Evolutionary conservation across 2,797 vertebrate genomes (phyloP), one percentile per base, ranked within the genome.

Genomic region (Acanthurus leucopareius): DNA sequence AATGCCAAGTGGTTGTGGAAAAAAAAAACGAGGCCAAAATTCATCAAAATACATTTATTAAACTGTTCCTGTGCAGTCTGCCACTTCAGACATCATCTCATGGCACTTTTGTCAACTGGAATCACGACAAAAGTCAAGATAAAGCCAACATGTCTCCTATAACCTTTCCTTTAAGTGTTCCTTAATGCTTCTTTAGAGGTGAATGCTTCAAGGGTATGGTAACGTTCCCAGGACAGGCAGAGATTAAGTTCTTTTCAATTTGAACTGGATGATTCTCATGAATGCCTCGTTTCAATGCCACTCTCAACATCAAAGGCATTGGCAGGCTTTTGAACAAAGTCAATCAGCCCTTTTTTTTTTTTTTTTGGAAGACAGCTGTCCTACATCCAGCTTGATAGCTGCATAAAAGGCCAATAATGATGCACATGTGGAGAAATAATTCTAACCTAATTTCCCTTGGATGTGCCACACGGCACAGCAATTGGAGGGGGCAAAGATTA

Each of bases 251-350:
- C 48, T 88, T 85, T 86, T 81, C 74, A 73, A 54, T 87, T 76
- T 81, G 86, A 82, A 82, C 79, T 47, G 63, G 53, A 81, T 77
- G 83, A 82, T 75, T 90, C 83, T 89, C 64, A 73, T 59, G 66
- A 70, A 76, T 77, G 65, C 54, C 61, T 86, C 61, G 58, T 60
- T 71, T 90, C 83, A 72, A 73, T 74, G 83, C 80, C 86, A 82
- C 75, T 66, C 78, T 77, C 53, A 0, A 88, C 87, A 91, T 92
- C 90, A 93, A 93, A 93, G 78, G 72, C 73, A 56, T 44, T 80
- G 80, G 77, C 70, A 19, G 79, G 75, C 65, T 88, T 86, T 64
- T 81, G 73, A 91, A 80, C 86, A 87, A 86, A 91, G 86, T 92
- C 87, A 88, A 76, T 88, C 87, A 77, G 70, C 54, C 35, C 56